Base-by-base conservation (phyloP, 92 coral and sea anemone genomes). In the Porites evermanni region DNA sequence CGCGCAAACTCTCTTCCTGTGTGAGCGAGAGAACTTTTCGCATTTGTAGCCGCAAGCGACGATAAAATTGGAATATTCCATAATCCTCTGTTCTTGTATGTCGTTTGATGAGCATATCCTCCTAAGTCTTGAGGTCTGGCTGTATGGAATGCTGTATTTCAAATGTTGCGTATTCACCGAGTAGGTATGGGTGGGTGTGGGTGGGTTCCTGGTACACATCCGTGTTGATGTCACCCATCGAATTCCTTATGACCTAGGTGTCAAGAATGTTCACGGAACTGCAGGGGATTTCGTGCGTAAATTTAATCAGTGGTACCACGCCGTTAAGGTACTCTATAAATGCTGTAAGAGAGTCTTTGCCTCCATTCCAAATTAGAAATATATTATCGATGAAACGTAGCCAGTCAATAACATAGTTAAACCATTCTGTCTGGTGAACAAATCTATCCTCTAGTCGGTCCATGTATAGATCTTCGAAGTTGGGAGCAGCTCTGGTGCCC, bases 81-180 rank as follows among this genome's bases (percentile, higher is more conserved):
- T 24, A 24, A 24, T 24, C 26, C 26, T 24, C 26, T 24, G 26
- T 24, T 24, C 26, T 24, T 24, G 26, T 24, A 24, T 24, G 26
- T 24, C 26, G 26, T 1, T 24, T 24, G 26, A 24, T 24, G 26
- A 24, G 26, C 26, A 24, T 24, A 24, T 24, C 26, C 26, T 24
- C 26, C 26, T 24, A 24, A 24, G 26, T 24, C 26, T 24, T 24
- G 26, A 24, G 26, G 26, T 1, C 26, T 24, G 26, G 26, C 83
- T 70, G 53, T 72, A 88, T 26, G 88, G 91, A 52, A 82, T 88
- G 59, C 81, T 74, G 70, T 80, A 81, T 77, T 88, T 76, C 26
- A 82, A 76, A 72, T 83, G 78, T 19, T 77, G 68, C 32, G 26
- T 0, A 24, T 24, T 24, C 26, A 24, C 26, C 26, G 26, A 24